These are phyloP conservation scores for Notarius quadriscutis DNA, from an alignment of 2,113 vertebrate species.

Conservation along the genomic window DNA sequence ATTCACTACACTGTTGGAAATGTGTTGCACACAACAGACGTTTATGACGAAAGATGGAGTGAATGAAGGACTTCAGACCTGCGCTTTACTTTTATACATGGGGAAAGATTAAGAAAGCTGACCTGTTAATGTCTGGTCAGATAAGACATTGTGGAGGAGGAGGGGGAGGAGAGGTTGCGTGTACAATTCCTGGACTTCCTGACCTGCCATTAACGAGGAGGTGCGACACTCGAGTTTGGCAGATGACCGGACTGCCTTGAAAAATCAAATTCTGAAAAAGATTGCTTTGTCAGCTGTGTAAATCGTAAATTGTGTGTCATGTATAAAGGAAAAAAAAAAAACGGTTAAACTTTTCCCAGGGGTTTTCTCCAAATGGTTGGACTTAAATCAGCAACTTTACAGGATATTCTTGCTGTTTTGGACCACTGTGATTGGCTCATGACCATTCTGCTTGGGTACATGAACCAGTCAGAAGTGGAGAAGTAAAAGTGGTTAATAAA, in stretches of 20 bases:
- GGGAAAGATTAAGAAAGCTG: constrained; percentile 5
- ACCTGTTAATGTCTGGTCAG: constrained; percentile 33
- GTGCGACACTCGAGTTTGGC: constrained; percentile 1
- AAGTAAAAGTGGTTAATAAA: constrained; percentile 45
- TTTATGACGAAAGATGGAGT: constrained; percentile 17
- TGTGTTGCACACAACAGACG: not conserved
- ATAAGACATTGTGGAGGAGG: constrained; percentile 42
- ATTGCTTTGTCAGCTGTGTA: constrained; percentile 61
- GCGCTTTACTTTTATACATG: constrained; percentile 9
- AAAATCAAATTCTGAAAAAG: constrained; percentile 33
- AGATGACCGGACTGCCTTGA: constrained; percentile 44
- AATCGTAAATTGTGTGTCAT: constrained; percentile 68
- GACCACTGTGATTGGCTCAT: constrained; percentile 60
- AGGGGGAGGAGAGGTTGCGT: constrained; percentile 21
- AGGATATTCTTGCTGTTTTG: constrained; percentile 61
- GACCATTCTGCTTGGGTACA: constrained; percentile 45
- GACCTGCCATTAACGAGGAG: constrained; percentile 47
- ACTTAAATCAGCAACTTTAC: constrained; percentile 53
- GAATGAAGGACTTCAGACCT: not conserved
- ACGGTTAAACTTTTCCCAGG: constrained; percentile 61
- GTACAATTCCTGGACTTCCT: constrained; percentile 26
- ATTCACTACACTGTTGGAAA: constrained; percentile 20
- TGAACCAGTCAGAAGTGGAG: constrained; percentile 57
- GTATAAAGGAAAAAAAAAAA: constrained; percentile 63
- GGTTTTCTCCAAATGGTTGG: constrained; percentile 55